Evolutionary conservation across 2,888 invertebrate genomes (phyloP), one percentile per base, ranked within the genome.

Genomic region (Clivina fossor): DNA sequence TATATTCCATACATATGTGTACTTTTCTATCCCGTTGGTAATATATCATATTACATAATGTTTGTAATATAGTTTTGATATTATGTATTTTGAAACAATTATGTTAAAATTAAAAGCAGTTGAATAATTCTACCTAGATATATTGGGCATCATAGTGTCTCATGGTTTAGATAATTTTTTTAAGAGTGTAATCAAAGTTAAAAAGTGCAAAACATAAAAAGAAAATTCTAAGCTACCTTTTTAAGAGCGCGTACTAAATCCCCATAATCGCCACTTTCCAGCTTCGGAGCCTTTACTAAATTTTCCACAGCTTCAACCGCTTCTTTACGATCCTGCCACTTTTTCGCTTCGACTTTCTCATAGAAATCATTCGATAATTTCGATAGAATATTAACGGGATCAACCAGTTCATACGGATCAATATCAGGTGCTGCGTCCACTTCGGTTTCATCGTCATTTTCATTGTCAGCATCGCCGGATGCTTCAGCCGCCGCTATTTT

Each of bases 261-360:
- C 1, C 90, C 91, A 73, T 94, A 98, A 68, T 98, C 97, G 0
- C 95, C 96, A 62, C 83, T 84, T 69, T 94, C 94, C 38, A 98
- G 72, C 71, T 89, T 94, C 0, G 91, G 94, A 68, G 82, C 83
- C 64, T 89, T 86, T 7, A 91, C 70, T 15, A 95, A 75, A 61
- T 81, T 82, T 61, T 93, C 91, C 8, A 97, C 71, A 0, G 80
- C 78, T 64, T 97, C 97, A 9, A 99, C 72, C 0, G 89, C 88
- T 69, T 97, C 96, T 69, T 95, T 96, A 20, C 99, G 79, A 55
- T 97, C 93, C 69, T 93, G 93, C 99, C 96, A 99, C 69, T 94
- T 97, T 73, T 93, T 96, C 0, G 91, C 91, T 66, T 98, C 94
- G 2, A 92, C 71, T 71, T 95, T 92, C 2, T 96, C 95, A 69